phyloP scores from a whole-genome alignment of 2,113 vertebrate species.

The Serilophus lunatus region DNA sequence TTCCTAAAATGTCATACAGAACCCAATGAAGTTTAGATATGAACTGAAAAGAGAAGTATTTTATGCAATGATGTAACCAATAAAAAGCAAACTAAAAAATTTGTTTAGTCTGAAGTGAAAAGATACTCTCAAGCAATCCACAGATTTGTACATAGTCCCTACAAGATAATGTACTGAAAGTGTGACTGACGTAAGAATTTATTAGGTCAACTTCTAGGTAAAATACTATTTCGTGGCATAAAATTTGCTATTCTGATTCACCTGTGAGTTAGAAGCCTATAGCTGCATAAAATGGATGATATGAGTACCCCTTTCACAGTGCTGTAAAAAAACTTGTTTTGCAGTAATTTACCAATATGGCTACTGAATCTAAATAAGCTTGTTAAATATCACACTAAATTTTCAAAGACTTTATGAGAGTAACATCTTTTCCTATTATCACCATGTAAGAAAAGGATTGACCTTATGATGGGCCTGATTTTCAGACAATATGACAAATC shows the following conservation, averaged over 20 bases:
- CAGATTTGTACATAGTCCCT: accelerated
- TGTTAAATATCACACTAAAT: neutral
- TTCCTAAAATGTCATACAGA: neutral
- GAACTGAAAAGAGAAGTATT: neutral
- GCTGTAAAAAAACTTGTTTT: neutral
- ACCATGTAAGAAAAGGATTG: neutral
- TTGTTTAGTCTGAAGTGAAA: neutral
- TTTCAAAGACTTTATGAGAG: neutral
- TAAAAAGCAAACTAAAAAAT: neutral
- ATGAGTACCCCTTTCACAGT: neutral
- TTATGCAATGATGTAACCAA: neutral
- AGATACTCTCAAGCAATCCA: neutral
- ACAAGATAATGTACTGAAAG: neutral
- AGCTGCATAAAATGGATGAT: neutral
- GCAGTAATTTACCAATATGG: neutral
- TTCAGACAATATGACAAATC: neutral
- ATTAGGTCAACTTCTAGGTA: neutral
- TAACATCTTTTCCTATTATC: neutral
- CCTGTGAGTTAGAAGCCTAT: neutral
- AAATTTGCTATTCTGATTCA: neutral
- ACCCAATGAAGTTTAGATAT: neutral
- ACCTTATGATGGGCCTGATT: neutral
- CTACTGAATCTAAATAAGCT: neutral
- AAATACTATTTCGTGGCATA: neutral
- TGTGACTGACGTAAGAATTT: neutral